Evolutionary conservation across 2,113 vertebrate genomes (phyloP).

Genomic region (Drymodes brunneopygia): DNA sequence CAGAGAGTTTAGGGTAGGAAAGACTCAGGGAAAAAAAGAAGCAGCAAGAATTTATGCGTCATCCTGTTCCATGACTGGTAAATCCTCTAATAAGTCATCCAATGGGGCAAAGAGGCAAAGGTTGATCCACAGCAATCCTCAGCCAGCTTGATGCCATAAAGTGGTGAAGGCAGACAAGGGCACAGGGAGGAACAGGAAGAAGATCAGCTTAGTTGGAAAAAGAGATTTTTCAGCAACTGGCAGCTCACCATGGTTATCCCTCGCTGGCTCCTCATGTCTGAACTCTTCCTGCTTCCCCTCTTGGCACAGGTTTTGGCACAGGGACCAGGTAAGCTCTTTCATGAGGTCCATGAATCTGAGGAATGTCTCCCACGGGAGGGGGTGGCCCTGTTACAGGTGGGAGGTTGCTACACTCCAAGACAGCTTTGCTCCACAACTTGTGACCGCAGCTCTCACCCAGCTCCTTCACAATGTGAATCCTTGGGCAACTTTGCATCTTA

Average conservation of each 20-base stretch:
- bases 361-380: neutral
- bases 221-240: neutral
- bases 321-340: neutral
- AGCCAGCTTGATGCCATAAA: neutral
- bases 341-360: neutral
- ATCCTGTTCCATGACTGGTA: neutral
- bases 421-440: neutral
- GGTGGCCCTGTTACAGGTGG: neutral
- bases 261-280: neutral
- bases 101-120: constrained; percentile 58
- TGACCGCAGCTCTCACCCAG: too few species aligned
- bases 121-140: neutral
- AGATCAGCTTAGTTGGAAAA: neutral
- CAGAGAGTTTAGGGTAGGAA: neutral
- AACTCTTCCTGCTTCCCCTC: neutral
- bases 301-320: neutral
- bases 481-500: neutral
- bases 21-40: neutral
- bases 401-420: rapidly evolving
- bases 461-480: neutral
- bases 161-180: neutral
- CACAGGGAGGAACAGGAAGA: neutral
- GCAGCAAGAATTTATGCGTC: neutral
- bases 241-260: neutral
- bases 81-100: constrained; percentile 28